phyloP scores from a whole-genome alignment of 2,797 vertebrate genomes.

The Emydoidea blandingii region DNA sequence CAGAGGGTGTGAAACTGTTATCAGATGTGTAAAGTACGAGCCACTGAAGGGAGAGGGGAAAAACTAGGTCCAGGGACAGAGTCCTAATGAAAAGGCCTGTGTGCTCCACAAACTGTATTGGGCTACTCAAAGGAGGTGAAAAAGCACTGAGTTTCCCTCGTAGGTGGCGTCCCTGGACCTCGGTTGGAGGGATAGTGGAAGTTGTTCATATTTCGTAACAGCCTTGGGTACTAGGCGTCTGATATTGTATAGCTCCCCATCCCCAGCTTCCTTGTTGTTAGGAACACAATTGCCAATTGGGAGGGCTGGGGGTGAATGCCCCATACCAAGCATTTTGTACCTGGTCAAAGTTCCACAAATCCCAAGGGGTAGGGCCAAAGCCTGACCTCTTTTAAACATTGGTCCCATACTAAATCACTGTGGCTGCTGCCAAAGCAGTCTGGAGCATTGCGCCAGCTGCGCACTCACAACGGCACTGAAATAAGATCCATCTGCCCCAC shows the following conservation, averaged over 20 bases:
- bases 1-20: not conserved
- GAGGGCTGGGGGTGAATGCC: not conserved
- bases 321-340: not conserved
- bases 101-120: no score
- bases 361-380: no score
- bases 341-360: no score
- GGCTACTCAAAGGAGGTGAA: no score
- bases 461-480: not conserved
- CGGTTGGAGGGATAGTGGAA: not conserved
- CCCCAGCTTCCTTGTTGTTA: not conserved
- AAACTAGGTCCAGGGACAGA: no score
- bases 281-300: no score
- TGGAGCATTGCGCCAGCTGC: no score
- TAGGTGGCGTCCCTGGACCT: not conserved
- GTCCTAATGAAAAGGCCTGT: no score
- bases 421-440: not conserved
- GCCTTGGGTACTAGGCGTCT: no score
- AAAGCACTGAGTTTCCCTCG: not conserved
- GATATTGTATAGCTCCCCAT: not conserved
- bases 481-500: not conserved
- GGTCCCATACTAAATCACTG: no score
- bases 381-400: no score
- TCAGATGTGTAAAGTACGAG: not conserved
- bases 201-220: not conserved
- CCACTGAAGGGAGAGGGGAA: not conserved